Evolutionary conservation across 2,113 vertebrate genomes (phyloP), one percentile per base, ranked within the genome.

Genomic region (Carlito syrichta): DNA sequence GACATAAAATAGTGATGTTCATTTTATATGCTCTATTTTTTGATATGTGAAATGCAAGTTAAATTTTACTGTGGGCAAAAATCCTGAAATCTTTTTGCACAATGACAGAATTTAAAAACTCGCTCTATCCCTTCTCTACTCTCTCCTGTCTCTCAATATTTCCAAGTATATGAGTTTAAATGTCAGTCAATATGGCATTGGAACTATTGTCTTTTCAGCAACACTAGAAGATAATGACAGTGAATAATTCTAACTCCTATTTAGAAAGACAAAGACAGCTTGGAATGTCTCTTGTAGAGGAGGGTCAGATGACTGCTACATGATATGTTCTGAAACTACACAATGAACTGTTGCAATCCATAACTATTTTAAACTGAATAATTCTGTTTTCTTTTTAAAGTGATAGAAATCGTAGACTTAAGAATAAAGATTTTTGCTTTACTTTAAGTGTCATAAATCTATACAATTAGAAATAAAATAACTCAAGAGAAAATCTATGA

Each of bases 361-460:
- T 5, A 92, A 1, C 43, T 73, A 63, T 38, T 74, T 94, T 63
- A 85, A 68, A 84, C 23, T 58, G 63, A 95, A 52, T 94, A 82
- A 60, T 17, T 2, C 60, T 89, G 14, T 62, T 81, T 40, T 45
- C 23, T 81, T 77, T 56, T 56, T 50, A 76, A 94, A 91, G 23
- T 71, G 35, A 94, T 76, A 27, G 32, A 82, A 43, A 60, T 8
- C 68, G 13, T 25, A 95, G n/a, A 81, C 16, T 13, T 43, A 19
- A 4, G 43, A 84, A 20, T 50, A 89, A 84, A 43, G 16, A 60
- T 66, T 68, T 56, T 43, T 76, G 43, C 22, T 91, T 6, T 48
- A 16, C 35, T 97, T 93, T 81, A 96, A 88, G 43, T 94, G 12
- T 86, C 73, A 86, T 79, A 91, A 90, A 96, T 62, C 1, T 43